Base-by-base conservation (phyloP, 2,888 invertebrate species). In the Dolomedes plantarius region DNA sequence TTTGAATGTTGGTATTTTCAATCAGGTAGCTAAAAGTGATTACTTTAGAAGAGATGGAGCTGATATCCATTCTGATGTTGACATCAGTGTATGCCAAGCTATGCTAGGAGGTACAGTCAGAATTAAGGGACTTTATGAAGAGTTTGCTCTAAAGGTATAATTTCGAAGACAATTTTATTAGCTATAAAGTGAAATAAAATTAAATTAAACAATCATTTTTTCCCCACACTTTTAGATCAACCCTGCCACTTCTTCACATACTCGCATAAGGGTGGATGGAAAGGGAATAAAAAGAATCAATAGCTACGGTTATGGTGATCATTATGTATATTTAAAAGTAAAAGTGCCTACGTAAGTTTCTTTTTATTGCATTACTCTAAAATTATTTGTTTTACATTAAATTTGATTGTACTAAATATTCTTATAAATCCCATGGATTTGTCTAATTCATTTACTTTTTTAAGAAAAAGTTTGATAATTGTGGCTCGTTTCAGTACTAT, bases 231-330 rank as follows among this genome's bases (percentile, higher is more conserved):
- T 32, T 67, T 91, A 97, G 95, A 95, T 99, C 90, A 93, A 95
- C 80, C 94, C 97, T 0, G 97, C 98, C 28, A 99, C 99, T 0
- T 96, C 97, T 0, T 99, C 99, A 0, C 99, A 99, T 91, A 95
- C 95, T 6, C 93, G 94, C 89, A 95, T 99, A 77, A 94, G 96
- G 46, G 92, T 99, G 39, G 93, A 94, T 0, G 95, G 96, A 39
- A 99, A 99, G 92, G 99, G 99, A 0, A 94, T 99, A 92, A 97
- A 97, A 91, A 94, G 96, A 88, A 94, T 98, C 1, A 96, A 97
- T 90, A 95, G 96, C 11, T 94, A 95, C 88, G 98, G 99, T 0
- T 94, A 95, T 89, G 99, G 99, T 0, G 98, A 99, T 92, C 99
- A 99, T 92, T 99, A 98, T 91, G 94, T 99, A 13, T 95, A 96